Evolutionary conservation across 92 coral and sea anemone genomes (phyloP).

Genomic region (Parazoanthus darwini): DNA sequence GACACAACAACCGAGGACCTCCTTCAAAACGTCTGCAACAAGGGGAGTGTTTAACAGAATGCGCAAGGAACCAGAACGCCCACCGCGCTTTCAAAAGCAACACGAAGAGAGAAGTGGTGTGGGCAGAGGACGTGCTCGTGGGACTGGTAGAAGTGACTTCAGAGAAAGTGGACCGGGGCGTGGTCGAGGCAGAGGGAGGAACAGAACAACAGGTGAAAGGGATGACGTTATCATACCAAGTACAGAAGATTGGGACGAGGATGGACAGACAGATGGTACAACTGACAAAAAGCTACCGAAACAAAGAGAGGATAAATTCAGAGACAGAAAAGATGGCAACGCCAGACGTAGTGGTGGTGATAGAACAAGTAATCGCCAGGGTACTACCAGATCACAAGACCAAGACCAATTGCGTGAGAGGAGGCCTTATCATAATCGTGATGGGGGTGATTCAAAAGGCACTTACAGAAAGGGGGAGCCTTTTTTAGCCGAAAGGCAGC

Average conservation of each 20-base stretch:
- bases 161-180: conserved; percentile 64
- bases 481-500: conserved; percentile 99
- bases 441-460: conserved; percentile 49
- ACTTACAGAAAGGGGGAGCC: conserved; percentile 80
- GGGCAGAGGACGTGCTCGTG: conserved; percentile 65
- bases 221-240: conserved; percentile 56
- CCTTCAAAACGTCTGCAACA: conserved; percentile 56
- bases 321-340: conserved; percentile 38
- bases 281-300: conserved; percentile 31
- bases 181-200: conserved; percentile 64
- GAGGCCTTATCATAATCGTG: conserved; percentile 50
- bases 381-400: conserved; percentile 21
- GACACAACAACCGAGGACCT: conserved; percentile 47
- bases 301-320: conserved; percentile 40
- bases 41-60: conserved; percentile 65
- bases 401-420: conserved; percentile 37
- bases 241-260: conserved; percentile 98
- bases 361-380: conserved; percentile 23
- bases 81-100: conserved; percentile 97
- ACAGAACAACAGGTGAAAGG: conserved; percentile 51
- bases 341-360: conserved; percentile 25
- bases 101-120: conserved; percentile 81
- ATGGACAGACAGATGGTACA: conserved; percentile 39
- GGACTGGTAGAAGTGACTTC: conserved; percentile 56
- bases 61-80: conserved; percentile 82